Base-by-base conservation (phyloP, 2,113 vertebrate genomes). In the Hyperopisus bebe region DNA sequence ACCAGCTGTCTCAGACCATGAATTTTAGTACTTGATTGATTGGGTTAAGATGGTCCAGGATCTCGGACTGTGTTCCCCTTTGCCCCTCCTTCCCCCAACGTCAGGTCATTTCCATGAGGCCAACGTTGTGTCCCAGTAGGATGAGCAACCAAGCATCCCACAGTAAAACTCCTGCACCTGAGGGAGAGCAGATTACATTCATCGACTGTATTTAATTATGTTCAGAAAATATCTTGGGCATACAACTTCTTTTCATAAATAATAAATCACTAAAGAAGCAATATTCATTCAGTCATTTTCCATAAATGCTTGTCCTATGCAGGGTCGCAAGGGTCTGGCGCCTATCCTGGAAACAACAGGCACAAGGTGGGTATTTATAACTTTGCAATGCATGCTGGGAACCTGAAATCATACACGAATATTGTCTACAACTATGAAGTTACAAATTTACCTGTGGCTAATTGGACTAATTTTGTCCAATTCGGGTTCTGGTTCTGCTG, bases 181-280 rank as follows among this genome's bases (percentile, higher is more conserved):
- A 48, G 24, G 21, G 47, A 86, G 46, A 48, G 46, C 15, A 53
- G 31, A 51, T 87, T 53, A 87, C 47, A 51, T 50, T 86, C n/a
- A 51, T 27, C 24, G 31, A 51, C 86, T 42, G 27, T 13, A 35
- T 87, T 53, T 87, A 55, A 50, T 87, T 42, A 53, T 58, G 48
- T 51, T 17, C n/a, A 53, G 48, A 80, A 31, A 87, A 87, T 87
- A 87, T 55, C 15, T 53, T 53, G 48, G 86, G 86, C 86, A 53
- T 87, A 55, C 31, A 55, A 53, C 48, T 42, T 55, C 47, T 53
- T 87, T 55, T 87, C 50, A 53, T 87, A 87, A 87, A 87, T 87
- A 39, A 87, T 87, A 53, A 86, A 87, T 87, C 50, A 53, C 31
- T 55, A 39, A 21, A 42, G 31, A 39, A 87, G 27, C 17, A 53